A percentile compares a stretch with the other conserved stretches of the same genome.
Evolutionary conservation across 2,888 invertebrate species (phyloP).

Genomic region (Ormyrus rosae): DNA sequence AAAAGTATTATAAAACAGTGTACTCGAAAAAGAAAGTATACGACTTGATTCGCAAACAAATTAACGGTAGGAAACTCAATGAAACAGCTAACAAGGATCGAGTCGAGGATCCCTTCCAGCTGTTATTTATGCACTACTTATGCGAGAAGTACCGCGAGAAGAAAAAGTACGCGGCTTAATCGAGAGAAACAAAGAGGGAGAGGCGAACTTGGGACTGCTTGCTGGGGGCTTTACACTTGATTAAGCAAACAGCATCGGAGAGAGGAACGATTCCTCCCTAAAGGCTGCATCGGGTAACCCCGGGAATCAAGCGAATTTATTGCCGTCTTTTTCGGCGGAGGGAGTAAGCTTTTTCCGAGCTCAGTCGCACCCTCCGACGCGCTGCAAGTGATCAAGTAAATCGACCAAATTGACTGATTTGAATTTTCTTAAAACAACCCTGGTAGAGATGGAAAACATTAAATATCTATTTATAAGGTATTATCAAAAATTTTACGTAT

Average conservation of each 20-base stretch:
- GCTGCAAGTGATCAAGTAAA: not conserved
- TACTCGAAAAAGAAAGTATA: no score
- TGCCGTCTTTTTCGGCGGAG: not conserved
- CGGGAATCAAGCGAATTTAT: slow-evolving; percentile 35
- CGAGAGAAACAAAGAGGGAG: slow-evolving; percentile 36
- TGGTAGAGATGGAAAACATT: no score
- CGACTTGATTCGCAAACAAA: no score
- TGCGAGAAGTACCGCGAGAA: slow-evolving; percentile 2
- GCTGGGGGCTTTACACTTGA: slow-evolving; percentile 62
- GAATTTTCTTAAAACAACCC: no score
- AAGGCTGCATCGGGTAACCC: not conserved
- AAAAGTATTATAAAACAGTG: no score
- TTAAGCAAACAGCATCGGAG: slow-evolving; percentile 59
- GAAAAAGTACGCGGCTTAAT: slow-evolving; percentile 43
- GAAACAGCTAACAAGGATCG: slow-evolving; percentile 9
- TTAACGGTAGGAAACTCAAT: not conserved
- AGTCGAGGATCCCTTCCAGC: slow-evolving; percentile 20
- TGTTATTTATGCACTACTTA: slow-evolving; percentile 44
- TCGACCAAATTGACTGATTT: not conserved
- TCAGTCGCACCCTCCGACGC: no score
- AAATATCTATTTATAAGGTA: no score
- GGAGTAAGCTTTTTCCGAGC: no score
- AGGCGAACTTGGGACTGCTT: slow-evolving; percentile 45
- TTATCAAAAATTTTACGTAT: no score
- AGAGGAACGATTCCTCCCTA: slow-evolving; percentile 43